phyloP scores from a whole-genome alignment of 2,888 invertebrate genomes.

The Busseola fusca region DNA sequence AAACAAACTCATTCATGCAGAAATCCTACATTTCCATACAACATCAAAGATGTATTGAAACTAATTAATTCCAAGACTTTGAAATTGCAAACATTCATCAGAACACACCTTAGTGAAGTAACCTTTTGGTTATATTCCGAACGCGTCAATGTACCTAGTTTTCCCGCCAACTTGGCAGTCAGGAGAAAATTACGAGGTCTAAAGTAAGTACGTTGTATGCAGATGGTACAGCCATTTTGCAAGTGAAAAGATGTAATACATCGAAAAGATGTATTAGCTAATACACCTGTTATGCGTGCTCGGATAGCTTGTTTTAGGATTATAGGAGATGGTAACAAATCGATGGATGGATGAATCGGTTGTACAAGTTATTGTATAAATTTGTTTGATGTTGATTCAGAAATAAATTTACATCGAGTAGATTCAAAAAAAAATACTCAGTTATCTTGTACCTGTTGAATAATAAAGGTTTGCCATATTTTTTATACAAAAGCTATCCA shows the following conservation, averaged over 20 bases:
- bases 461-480: neutral
- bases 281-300: conserved; percentile 55
- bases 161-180: conserved; percentile 36
- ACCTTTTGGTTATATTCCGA: conserved; percentile 38
- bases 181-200: conserved; percentile 38
- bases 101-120: conserved; percentile 29
- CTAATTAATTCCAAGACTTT: conserved; percentile 18
- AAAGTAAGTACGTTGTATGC: conserved; percentile 52
- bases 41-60: conserved; percentile 31
- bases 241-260: conserved; percentile 52
- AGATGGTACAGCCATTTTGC: conserved; percentile 50
- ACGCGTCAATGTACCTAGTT: conserved; percentile 17
- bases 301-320: conserved; percentile 16
- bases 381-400: neutral
- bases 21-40: conserved; percentile 24
- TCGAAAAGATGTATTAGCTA: conserved; percentile 32
- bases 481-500: neutral
- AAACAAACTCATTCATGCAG: conserved; percentile 13
- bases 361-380: neutral
- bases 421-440: no score
- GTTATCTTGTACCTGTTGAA: neutral
- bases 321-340: neutral
- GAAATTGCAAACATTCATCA: conserved; percentile 27
- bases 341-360: neutral
- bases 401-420: neutral